phyloP scores from a whole-genome alignment of 1,140 invertebrate species.

The Nephila pilipes region DNA sequence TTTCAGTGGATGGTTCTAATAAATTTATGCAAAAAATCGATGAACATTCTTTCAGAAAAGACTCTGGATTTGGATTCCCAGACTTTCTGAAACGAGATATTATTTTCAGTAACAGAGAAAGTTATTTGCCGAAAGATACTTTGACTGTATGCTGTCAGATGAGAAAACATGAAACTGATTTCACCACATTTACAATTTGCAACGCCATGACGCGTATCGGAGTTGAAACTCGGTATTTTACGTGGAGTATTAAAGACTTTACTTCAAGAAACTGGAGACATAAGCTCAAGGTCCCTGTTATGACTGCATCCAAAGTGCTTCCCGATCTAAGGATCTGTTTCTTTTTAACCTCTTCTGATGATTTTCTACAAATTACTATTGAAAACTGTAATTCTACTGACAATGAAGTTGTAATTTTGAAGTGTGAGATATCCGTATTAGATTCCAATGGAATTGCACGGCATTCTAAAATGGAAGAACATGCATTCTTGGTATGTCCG shows the following conservation, averaged over 20 bases:
- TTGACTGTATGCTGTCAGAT: constrained; percentile 27
- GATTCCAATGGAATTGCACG: neutral
- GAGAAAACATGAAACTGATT: neutral
- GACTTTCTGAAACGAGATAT: constrained; percentile 26
- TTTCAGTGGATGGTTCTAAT: neutral
- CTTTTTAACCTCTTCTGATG: neutral
- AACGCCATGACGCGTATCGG: neutral
- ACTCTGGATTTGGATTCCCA: constrained; percentile 30
- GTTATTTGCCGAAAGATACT: neutral
- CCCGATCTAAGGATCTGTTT: neutral
- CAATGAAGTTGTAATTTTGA: neutral
- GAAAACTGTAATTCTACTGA: neutral
- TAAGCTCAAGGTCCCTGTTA: neutral
- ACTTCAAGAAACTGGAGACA: neutral
- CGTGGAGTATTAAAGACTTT: constrained; percentile 17
- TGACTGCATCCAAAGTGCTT: neutral
- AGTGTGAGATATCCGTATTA: neutral
- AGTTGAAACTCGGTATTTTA: neutral
- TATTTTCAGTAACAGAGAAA: neutral
- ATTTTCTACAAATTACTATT: neutral
- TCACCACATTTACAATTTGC: neutral
- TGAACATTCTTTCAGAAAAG: neutral
- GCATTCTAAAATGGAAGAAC: neutral
- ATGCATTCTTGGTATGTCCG: neutral
- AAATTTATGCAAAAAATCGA: neutral